phyloP scores from a whole-genome alignment of 2,888 invertebrate species.

The Drosophila tanythrix region DNA sequence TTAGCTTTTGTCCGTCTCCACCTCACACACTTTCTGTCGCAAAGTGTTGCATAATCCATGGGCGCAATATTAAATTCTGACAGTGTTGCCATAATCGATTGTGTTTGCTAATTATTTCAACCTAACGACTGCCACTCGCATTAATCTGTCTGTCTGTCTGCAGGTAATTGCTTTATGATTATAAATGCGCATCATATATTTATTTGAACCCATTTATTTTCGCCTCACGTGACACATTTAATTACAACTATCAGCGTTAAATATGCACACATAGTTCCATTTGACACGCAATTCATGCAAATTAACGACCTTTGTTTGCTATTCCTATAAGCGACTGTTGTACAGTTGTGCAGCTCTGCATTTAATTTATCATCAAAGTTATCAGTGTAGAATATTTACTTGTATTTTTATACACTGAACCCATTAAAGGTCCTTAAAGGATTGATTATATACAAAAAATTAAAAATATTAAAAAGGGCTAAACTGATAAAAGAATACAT shows the following conservation, averaged over 20 bases:
- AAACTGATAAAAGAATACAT: not conserved
- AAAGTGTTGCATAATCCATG: conserved; percentile 33
- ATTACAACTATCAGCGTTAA: conserved; percentile 40
- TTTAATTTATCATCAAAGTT: not conserved
- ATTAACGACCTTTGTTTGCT: conserved; percentile 50
- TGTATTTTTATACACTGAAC: not conserved
- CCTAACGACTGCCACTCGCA: conserved; percentile 18
- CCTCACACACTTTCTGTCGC: not conserved
- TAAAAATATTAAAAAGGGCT: not conserved
- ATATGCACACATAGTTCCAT: conserved; percentile 45
- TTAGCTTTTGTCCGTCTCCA: conserved; percentile 40
- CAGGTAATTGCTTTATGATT: conserved; percentile 4
- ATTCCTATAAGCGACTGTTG: not conserved
- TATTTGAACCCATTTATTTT: not conserved
- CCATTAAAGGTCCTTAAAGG: not conserved
- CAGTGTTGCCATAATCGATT: conserved; percentile 52
- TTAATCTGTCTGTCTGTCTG: conserved; percentile 11
- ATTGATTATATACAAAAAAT: not conserved
- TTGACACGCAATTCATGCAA: conserved; percentile 51
- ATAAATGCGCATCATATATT: conserved; percentile 5
- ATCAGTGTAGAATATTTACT: not conserved
- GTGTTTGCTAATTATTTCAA: conserved; percentile 41
- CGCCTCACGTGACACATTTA: conserved; percentile 20
- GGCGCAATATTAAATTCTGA: conserved; percentile 34
- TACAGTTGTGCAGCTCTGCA: not conserved